phyloP scores from a whole-genome alignment of 1,140 invertebrate genomes.

The Hycleus cichorii region DNA sequence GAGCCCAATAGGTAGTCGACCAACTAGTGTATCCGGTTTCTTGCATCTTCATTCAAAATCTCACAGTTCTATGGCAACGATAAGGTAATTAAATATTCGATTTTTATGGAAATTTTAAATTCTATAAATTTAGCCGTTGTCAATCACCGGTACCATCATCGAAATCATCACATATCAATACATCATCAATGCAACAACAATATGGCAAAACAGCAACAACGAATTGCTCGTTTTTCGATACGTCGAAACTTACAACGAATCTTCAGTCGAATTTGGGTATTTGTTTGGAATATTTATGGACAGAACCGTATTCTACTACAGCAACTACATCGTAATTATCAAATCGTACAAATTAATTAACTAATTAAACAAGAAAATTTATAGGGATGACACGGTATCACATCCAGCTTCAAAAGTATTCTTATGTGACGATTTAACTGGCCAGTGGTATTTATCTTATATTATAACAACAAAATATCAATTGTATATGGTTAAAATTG shows the following conservation, averaged over 20 bases:
- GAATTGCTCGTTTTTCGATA: constrained; percentile 22
- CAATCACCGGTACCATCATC: constrained; percentile 20
- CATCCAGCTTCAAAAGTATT: constrained; percentile 69
- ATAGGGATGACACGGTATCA: constrained; percentile 40
- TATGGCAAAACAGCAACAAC: background rate
- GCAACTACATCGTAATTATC: constrained; percentile 18
- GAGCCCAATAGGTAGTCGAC: constrained; percentile 28
- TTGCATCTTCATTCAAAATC: constrained; percentile 43
- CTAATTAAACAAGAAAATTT: constrained; percentile 16
- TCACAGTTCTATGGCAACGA: constrained; percentile 56
- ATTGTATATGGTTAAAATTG: constrained; percentile 66
- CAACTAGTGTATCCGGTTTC: constrained; percentile 18
- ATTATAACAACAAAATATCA: constrained; percentile 59
- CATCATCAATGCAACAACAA: background rate
- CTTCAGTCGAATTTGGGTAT: constrained; percentile 60
- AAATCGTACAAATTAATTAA: constrained; percentile 26
- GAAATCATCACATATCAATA: background rate
- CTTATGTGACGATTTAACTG: constrained; percentile 71
- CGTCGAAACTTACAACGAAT: constrained; percentile 24
- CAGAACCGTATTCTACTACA: constrained; percentile 49
- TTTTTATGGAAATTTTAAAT: no score
- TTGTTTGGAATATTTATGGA: constrained; percentile 85
- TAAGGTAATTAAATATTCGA: constrained; percentile 27
- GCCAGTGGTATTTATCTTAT: constrained; percentile 78
- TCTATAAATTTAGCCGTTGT: constrained; percentile 30